Evolutionary conservation across 2,113 vertebrate species (phyloP).

Genomic region (Lasiurus cinereus): DNA sequence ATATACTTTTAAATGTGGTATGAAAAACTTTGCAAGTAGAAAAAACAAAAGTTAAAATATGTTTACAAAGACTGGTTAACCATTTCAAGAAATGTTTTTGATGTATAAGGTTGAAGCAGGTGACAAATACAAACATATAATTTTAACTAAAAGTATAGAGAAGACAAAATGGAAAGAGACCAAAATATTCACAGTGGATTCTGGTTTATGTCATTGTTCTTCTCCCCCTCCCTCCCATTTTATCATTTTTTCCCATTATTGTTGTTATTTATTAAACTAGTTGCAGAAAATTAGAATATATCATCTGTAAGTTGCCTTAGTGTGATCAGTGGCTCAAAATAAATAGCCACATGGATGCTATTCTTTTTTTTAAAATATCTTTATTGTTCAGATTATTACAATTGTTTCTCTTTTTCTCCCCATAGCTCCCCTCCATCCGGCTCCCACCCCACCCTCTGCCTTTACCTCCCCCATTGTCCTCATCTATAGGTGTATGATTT

Average conservation of each 20-base stretch:
- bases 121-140: background rate
- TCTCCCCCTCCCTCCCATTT: background rate
- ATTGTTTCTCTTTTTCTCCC: too few species aligned
- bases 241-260: background rate
- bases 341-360: background rate
- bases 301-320: background rate
- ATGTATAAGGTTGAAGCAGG: background rate
- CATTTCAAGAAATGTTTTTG: background rate
- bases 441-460: too few species aligned
- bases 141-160: constrained; percentile 47
- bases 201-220: background rate
- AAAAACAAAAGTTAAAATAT: constrained; percentile 9
- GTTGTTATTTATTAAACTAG: background rate
- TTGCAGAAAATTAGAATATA: background rate
- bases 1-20: background rate
- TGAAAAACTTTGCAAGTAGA: background rate
- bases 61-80: background rate
- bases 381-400: too few species aligned
- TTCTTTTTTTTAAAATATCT: background rate
- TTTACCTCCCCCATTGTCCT: too few species aligned
- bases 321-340: background rate
- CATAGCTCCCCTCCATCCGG: too few species aligned
- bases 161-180: background rate
- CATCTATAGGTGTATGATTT: too few species aligned
- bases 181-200: constrained; percentile 19